phyloP scores from a whole-genome alignment of 30 jellyfish, hydroid and myxozoan genomes.

The Nemopilema nomurai region DNA sequence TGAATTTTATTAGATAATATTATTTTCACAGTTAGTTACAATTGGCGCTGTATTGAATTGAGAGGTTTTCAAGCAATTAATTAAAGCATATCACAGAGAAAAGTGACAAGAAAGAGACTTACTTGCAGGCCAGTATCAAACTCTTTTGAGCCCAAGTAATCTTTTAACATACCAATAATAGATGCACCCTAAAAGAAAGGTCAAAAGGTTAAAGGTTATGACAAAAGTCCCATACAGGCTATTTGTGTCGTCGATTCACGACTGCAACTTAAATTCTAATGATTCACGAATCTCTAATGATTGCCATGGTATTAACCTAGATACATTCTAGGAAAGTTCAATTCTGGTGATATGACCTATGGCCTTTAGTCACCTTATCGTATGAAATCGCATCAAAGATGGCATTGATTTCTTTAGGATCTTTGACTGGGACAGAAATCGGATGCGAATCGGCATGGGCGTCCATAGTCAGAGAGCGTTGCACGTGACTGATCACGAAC shows the following conservation, averaged over 20 bases:
- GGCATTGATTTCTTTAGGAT: slow-evolving; percentile 80
- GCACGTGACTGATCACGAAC: slow-evolving; percentile 62
- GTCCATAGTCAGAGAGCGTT: slow-evolving; percentile 67
- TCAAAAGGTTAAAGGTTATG: background rate
- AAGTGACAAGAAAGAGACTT: background rate
- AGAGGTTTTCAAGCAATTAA: background rate
- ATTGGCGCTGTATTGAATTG: background rate
- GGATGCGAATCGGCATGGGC: slow-evolving; percentile 90
- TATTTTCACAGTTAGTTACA: no score
- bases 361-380: slow-evolving; percentile 66
- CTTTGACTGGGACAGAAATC: slow-evolving; percentile 80
- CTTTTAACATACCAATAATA: slow-evolving; percentile 78
- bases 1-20: no score
- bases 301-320: background rate
- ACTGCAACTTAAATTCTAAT: background rate
- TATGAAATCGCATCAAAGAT: slow-evolving; percentile 86
- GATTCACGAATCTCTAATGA: background rate
- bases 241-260: background rate
- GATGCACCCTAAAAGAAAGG: slow-evolving; percentile 80
- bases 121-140: slow-evolving; percentile 85
- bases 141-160: slow-evolving; percentile 66
- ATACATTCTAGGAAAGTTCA: background rate
- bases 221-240: background rate
- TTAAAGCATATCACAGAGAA: background rate
- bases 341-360: background rate